Base-by-base conservation (phyloP, 1,140 invertebrate species). In the Himalopsyche phryganea region DNA sequence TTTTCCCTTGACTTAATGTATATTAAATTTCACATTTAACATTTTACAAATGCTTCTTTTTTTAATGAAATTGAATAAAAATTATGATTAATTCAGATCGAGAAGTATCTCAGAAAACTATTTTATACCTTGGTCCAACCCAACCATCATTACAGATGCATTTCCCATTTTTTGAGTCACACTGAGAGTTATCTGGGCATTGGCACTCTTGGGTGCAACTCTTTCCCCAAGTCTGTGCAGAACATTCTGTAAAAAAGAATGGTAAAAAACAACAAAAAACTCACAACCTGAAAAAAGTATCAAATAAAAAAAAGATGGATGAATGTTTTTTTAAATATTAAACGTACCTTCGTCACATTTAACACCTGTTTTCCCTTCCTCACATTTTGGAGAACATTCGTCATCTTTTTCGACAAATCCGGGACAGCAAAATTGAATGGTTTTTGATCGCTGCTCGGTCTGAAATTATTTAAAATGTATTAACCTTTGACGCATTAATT, bases 361-460 rank as follows among this genome's bases (percentile, higher is more conserved):
- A 6, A 65, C 66, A 23, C 78, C 79, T 10, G 76, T 77, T 35
- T 69, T 69, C 45, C 78, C 79, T 33, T 69, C 68, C 0, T 71
- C 69, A 60, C 79, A 81, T 13, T 71, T 72, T 4, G 77, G 74
- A 11, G 76, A 66, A 60, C 80, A 81, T 9, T 69, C 71, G 7
- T 77, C 67, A 28, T 79, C 72, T 51, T 71, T 73, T 69, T 76
- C 71, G 44, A 73, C 71, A 58, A 77, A 81, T 6, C 79, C 79
- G 13, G 74, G 72, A 63, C 80, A 81, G 65, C 80, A 81, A 7
- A 75, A 71, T 7, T 77, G 73, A 2, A 80, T 71, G 15, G 73
- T 70, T 15, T 73, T 75, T 20, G 67, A 74, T 23, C 74, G 65
- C 50, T 76, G 72, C 57, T 77, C 77, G 40, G 77, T 79, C 79